A percentile compares a stretch with the other conserved stretches of the same genome.
Evolutionary conservation across 2,888 invertebrate genomes (phyloP).

Genomic region (Rotaria magnacalcarata): DNA sequence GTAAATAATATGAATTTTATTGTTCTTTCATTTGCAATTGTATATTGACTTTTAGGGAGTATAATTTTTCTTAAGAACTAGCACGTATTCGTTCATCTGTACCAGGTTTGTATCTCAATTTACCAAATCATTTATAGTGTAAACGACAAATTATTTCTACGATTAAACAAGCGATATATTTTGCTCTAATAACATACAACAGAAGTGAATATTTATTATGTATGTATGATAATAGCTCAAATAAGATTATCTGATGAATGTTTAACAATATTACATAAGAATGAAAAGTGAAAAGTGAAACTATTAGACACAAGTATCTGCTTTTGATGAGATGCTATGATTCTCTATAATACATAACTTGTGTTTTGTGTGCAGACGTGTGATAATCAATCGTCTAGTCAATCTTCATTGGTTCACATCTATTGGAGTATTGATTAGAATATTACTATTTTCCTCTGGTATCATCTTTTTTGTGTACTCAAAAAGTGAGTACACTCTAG

Average conservation of each 20-base stretch:
- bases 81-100: not conserved
- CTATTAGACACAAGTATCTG: too few species aligned
- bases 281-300: too few species aligned
- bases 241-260: not conserved
- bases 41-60: not conserved
- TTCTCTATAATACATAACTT: too few species aligned
- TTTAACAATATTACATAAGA: too few species aligned
- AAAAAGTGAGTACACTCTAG: too few species aligned
- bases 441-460: too few species aligned
- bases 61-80: not conserved
- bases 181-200: not conserved
- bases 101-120: not conserved
- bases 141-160: not conserved
- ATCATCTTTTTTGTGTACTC: too few species aligned
- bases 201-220: not conserved
- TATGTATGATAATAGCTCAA: not conserved
- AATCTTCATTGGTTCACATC: too few species aligned
- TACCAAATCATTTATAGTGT: not conserved
- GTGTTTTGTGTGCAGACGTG: too few species aligned
- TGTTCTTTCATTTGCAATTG: not conserved
- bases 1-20: not conserved
- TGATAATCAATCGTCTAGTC: too few species aligned
- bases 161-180: slow-evolving; percentile 1
- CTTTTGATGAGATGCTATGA: too few species aligned
- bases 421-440: too few species aligned